Evolutionary conservation across 1,140 invertebrate species (phyloP).

Genomic region (Camponotus floridanus): DNA sequence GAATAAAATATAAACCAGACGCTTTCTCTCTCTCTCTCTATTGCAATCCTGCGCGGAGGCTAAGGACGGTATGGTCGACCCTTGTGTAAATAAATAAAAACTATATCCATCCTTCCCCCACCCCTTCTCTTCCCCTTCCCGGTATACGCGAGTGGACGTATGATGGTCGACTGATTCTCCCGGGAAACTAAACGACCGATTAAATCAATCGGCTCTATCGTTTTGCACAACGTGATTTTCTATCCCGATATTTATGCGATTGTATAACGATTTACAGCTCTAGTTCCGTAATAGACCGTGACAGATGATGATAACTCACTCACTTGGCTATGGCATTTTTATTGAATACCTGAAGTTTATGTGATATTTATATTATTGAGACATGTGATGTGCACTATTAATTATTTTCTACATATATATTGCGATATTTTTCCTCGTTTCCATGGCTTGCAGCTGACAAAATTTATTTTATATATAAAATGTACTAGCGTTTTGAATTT

Average conservation of each 20-base stretch:
- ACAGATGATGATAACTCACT: background rate
- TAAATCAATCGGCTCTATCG: conserved; percentile 47
- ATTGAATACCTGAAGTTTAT: background rate
- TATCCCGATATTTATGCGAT: conserved; percentile 34
- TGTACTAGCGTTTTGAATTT: background rate
- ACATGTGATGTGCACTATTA: background rate
- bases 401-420: background rate
- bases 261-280: conserved; percentile 10
- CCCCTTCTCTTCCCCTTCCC: too few relatives aligned
- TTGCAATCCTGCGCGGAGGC: conserved; percentile 66
- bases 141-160: conserved; percentile 15
- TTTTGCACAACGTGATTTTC: conserved; percentile 33
- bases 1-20: conserved; percentile 86
- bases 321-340: conserved; percentile 4
- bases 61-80: conserved; percentile 67
- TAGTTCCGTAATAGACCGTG: background rate
- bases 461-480: background rate
- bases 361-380: conserved; percentile 10
- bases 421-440: background rate
- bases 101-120: conserved; percentile 64
- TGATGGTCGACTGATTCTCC: conserved; percentile 57
- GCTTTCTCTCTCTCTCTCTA: conserved; percentile 40
- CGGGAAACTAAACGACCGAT: conserved; percentile 53
- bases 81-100: conserved; percentile 83
- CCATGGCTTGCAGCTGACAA: background rate